phyloP scores from a whole-genome alignment of 2,888 invertebrate genomes.

The Tenodera sinensis region DNA sequence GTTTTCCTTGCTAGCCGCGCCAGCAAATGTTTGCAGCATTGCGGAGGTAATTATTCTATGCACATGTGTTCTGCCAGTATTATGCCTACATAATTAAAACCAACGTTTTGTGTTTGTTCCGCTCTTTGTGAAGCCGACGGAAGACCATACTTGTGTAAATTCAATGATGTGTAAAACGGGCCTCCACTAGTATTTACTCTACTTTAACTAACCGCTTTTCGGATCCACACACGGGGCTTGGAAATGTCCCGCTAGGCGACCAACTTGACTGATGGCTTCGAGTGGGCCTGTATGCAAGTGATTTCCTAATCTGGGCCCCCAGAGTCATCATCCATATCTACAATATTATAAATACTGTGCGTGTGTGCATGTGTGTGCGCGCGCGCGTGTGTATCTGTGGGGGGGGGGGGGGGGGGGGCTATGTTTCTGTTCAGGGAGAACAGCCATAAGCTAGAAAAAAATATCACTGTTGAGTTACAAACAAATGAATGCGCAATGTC shows the following conservation, averaged over 20 bases:
- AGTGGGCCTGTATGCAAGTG: too few species aligned
- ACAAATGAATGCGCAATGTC: too few species aligned
- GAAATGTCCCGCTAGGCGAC: background rate
- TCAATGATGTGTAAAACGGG: background rate
- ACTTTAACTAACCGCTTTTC: background rate
- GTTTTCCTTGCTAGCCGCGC: background rate
- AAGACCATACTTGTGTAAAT: background rate
- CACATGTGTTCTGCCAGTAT: background rate
- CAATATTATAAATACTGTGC: too few species aligned
- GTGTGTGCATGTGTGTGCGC: too few species aligned
- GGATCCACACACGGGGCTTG: background rate
- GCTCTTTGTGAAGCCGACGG: background rate
- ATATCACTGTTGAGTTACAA: too few species aligned
- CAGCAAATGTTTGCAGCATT: background rate
- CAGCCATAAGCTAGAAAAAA: too few species aligned
- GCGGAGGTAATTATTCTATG: background rate
- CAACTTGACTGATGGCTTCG: too few species aligned
- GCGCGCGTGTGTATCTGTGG: too few species aligned
- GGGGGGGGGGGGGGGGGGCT: too few species aligned
- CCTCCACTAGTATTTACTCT: background rate
- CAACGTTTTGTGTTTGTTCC: background rate
- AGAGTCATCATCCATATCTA: too few species aligned
- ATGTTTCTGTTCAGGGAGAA: too few species aligned
- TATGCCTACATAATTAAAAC: background rate
- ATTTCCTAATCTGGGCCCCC: too few species aligned